phyloP scores from a whole-genome alignment of 2,113 vertebrate genomes.

The Hoplias malabaricus region DNA sequence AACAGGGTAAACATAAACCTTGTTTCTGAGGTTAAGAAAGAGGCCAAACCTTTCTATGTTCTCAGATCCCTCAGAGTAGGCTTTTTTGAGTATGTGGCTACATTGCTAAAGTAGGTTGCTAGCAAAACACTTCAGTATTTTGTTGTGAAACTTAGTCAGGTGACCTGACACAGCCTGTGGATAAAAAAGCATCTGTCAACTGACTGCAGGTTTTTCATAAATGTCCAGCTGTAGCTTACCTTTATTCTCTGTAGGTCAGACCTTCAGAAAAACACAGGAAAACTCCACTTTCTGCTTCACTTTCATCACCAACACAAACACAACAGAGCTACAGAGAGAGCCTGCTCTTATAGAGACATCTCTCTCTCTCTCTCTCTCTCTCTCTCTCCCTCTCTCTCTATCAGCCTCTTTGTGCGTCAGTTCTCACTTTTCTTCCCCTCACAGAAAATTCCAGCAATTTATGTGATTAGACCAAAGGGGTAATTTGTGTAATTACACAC shows the following conservation, averaged over 20 bases:
- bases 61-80: neutral
- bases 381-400: conserved; percentile 6
- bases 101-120: neutral
- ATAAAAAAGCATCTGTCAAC: neutral
- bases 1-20: neutral
- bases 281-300: neutral
- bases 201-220: neutral
- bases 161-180: neutral
- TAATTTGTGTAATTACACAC: conserved; percentile 10
- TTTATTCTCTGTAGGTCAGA: neutral
- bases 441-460: neutral
- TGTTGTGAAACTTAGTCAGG: neutral
- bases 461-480: conserved; percentile 21
- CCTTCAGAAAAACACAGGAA: neutral
- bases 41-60: neutral
- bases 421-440: neutral
- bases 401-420: conserved; percentile 8
- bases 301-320: neutral
- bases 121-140: neutral
- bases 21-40: neutral
- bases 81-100: neutral
- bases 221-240: neutral
- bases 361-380: neutral
- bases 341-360: neutral
- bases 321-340: neutral